Evolutionary conservation across 2,797 vertebrate genomes (phyloP).

Genomic region (Ctenosaura bakeri): DNA sequence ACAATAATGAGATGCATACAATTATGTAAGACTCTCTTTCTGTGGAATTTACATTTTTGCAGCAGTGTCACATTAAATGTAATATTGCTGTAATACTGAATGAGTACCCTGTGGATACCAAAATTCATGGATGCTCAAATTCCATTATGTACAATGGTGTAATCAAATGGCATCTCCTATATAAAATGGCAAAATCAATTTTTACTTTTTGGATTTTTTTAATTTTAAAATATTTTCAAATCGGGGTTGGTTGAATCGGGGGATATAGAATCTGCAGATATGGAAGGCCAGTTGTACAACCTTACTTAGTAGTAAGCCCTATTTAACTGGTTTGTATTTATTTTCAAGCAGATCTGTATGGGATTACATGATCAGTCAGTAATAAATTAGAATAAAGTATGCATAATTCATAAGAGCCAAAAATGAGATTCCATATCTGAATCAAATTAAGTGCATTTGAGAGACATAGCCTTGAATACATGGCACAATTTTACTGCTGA

Average conservation of each 20-base stretch:
- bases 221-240: no score
- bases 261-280: no score
- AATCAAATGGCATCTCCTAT: no score
- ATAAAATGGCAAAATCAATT: no score
- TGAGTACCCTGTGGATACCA: background rate
- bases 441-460: background rate
- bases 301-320: background rate
- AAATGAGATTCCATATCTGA: background rate
- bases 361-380: background rate
- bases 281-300: background rate
- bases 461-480: background rate
- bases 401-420: background rate
- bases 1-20: background rate
- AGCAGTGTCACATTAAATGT: background rate
- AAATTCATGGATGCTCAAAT: no score
- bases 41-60: background rate
- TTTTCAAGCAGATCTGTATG: background rate
- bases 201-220: no score
- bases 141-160: no score
- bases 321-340: background rate
- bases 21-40: background rate
- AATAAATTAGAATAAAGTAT: background rate
- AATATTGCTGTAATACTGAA: background rate
- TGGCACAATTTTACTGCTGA: background rate
- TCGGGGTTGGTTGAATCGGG: no score